Evolutionary conservation across 2,797 vertebrate species (phyloP).

Genomic region (Poeciliopsis presidionis): DNA sequence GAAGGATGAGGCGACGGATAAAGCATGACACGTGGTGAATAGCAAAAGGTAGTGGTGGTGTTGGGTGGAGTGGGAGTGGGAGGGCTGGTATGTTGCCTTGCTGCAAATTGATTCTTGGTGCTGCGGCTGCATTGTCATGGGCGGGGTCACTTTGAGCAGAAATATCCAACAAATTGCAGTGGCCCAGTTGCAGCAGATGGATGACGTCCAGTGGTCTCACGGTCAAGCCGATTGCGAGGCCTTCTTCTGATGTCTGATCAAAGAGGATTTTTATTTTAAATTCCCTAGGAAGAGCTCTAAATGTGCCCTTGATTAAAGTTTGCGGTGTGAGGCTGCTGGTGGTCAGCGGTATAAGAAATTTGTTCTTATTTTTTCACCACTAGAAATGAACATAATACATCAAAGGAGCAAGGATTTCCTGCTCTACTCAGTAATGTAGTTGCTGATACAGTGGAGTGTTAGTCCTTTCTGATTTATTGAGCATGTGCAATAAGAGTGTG

Average conservation of each 20-base stretch:
- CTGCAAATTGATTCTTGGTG: constrained; percentile 51
- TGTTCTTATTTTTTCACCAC: constrained; percentile 11
- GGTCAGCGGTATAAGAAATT: constrained; percentile 25
- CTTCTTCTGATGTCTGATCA: constrained; percentile 19
- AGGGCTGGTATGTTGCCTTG: not conserved
- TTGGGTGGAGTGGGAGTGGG: constrained; percentile 6
- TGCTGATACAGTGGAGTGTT: not conserved
- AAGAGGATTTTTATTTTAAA: constrained; percentile 11
- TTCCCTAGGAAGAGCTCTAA: constrained; percentile 12
- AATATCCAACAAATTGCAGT: constrained; percentile 17
- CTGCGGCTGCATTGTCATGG: constrained; percentile 5
- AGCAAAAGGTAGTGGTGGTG: constrained; percentile 36
- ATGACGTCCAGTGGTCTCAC: constrained; percentile 2
- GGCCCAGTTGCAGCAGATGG: constrained; percentile 6
- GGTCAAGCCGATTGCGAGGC: constrained; percentile 24
- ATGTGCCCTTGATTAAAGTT: constrained; percentile 32
- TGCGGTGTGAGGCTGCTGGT: not conserved
- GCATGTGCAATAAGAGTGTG: not conserved
- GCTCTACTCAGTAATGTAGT: constrained; percentile 6
- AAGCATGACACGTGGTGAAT: constrained; percentile 48
- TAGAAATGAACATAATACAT: constrained; percentile 51
- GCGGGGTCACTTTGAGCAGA: constrained; percentile 28
- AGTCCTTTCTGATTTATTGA: not conserved
- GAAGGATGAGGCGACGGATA: constrained; percentile 68
- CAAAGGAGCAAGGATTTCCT: constrained; percentile 23